Evolutionary conservation across 2,888 invertebrate species (phyloP).

Genomic region (Epistrophe eligans): DNA sequence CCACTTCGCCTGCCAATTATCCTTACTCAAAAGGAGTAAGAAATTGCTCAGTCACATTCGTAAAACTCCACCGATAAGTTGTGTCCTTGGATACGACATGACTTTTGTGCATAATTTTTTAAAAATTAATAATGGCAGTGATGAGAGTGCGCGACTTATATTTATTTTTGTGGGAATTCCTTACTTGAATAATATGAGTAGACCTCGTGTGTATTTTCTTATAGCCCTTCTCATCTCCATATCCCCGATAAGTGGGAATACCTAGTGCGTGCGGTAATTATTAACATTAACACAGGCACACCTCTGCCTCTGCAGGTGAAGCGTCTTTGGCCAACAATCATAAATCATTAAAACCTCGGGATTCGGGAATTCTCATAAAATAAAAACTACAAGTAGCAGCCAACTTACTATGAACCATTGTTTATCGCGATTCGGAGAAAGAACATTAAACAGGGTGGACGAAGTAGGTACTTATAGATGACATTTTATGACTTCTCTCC

Average conservation of each 20-base stretch:
- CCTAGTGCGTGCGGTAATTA: conserved; percentile 60
- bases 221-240: background rate
- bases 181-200: conserved; percentile 44
- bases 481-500: conserved; percentile 70
- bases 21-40: conserved; percentile 42
- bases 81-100: background rate
- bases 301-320: conserved; percentile 62
- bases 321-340: conserved; percentile 19
- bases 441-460: conserved; percentile 66
- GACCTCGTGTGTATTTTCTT: background rate
- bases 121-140: conserved; percentile 33
- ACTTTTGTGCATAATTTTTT: conserved; percentile 1
- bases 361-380: conserved; percentile 72
- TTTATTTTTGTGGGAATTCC: conserved; percentile 14
- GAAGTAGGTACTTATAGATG: conserved; percentile 60
- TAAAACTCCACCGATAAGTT: conserved; percentile 42
- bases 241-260: conserved; percentile 32
- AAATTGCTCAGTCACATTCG: conserved; percentile 44
- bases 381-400: conserved; percentile 56
- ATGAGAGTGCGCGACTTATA: conserved; percentile 13
- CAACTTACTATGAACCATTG: conserved; percentile 46
- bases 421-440: conserved; percentile 73
- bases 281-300: conserved; percentile 48
- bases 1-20: conserved; percentile 65
- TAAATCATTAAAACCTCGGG: conserved; percentile 73